Conservation (phyloP, 2,113 vertebrate genomes). For the Muscicapa adusta region DNA sequence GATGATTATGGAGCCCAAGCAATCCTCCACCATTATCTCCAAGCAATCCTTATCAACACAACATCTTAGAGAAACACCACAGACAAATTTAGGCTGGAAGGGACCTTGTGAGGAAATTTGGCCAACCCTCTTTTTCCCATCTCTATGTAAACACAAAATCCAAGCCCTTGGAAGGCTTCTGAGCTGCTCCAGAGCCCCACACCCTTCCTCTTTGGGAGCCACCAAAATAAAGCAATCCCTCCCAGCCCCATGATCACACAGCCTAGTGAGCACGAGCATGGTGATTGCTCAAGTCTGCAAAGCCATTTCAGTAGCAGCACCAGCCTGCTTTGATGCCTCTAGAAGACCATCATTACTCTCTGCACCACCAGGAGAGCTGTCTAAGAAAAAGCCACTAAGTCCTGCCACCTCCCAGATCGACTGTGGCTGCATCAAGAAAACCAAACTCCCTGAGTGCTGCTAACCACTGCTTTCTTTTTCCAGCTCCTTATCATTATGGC, state of each 20-base stretch:
- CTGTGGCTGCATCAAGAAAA: not conserved
- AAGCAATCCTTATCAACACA: not conserved
- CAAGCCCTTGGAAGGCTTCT: not conserved
- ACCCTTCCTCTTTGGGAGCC: too few species aligned
- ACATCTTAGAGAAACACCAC: not conserved
- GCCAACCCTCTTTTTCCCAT: not conserved
- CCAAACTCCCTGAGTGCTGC: not conserved
- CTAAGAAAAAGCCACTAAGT: conserved; percentile 31
- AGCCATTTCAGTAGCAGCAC: not conserved
- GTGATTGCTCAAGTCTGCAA: not conserved
- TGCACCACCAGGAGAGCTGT: not conserved
- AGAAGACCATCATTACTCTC: not conserved
- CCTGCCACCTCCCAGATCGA: not conserved
- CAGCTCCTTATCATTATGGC: conserved; percentile 28
- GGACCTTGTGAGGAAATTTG: not conserved
- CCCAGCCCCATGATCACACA: not conserved
- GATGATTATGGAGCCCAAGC: not conserved
- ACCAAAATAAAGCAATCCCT: not conserved
- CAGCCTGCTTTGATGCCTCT: not conserved
- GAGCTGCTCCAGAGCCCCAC: not conserved
- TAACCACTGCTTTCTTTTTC: conserved; percentile 47
- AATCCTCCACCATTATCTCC: not conserved
- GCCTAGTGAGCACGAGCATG: fast-evolving
- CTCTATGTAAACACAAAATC: not conserved
- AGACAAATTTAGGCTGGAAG: not conserved